These are phyloP conservation scores for Drosophila funebris DNA, from an alignment of 1,140 invertebrate genomes.

Conservation along the genomic window DNA sequence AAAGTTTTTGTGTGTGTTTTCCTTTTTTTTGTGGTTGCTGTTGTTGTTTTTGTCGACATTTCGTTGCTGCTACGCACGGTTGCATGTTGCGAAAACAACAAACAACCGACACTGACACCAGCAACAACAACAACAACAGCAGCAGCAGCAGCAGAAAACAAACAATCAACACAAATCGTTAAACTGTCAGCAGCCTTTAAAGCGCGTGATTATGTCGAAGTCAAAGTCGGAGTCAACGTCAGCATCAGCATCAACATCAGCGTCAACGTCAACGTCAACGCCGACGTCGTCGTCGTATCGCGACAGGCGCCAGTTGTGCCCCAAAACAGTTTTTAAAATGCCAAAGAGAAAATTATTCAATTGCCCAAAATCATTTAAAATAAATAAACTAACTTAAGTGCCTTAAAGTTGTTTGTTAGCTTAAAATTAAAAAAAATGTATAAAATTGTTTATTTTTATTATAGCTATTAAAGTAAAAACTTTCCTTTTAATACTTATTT, in stretches of 20 bases:
- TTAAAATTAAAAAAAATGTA: no score
- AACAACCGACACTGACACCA: constrained; percentile 12
- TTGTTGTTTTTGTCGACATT: constrained; percentile 38
- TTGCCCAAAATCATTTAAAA: constrained; percentile 55
- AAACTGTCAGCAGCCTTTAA: constrained; percentile 81
- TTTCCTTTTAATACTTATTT: no score
- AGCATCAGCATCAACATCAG: constrained; percentile 13
- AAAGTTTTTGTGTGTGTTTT: constrained; percentile 23
- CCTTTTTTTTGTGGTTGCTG: constrained; percentile 20
- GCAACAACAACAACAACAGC: constrained; percentile 34
- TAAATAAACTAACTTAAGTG: constrained; percentile 8
- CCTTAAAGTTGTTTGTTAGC: not conserved
- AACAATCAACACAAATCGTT: constrained; percentile 82
- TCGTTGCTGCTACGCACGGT: constrained; percentile 65
- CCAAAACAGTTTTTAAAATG: constrained; percentile 52
- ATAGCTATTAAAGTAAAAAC: no score
- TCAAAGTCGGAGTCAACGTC: constrained; percentile 42
- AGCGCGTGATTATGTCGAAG: constrained; percentile 79
- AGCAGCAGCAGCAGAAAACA: constrained; percentile 51
- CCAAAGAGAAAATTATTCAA: constrained; percentile 69
- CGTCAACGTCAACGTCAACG: constrained; percentile 20
- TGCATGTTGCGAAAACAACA: constrained; percentile 62
- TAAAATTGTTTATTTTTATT: no score
- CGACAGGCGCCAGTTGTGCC: constrained; percentile 40
- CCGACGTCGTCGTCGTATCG: constrained; percentile 9